Evolutionary conservation across 2,888 invertebrate species (phyloP).

Genomic region (Lapara coniferarum): DNA sequence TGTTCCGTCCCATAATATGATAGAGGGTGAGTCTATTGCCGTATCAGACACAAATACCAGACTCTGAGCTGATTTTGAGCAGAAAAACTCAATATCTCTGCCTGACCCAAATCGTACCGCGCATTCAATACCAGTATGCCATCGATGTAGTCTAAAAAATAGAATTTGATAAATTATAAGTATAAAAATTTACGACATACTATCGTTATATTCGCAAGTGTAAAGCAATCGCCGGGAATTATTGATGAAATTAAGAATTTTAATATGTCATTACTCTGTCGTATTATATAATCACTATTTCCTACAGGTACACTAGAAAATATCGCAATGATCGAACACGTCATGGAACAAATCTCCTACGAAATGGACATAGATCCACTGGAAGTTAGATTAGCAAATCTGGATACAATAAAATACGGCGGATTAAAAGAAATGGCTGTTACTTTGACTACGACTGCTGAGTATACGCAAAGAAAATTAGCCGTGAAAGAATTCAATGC

Average conservation of each 20-base stretch:
- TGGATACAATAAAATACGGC: constrained; percentile 49
- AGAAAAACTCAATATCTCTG: too few relatives aligned
- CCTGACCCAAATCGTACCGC: too few relatives aligned
- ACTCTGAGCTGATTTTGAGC: too few relatives aligned
- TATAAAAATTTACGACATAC: too few relatives aligned
- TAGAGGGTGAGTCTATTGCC: too few relatives aligned
- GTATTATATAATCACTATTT: background rate
- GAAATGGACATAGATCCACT: constrained; percentile 80
- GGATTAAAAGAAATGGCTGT: constrained; percentile 73
- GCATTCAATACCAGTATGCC: too few relatives aligned
- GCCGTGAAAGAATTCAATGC: constrained; percentile 81
- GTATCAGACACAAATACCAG: too few relatives aligned
- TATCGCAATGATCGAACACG: constrained; percentile 79
- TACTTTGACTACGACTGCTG: constrained; percentile 76
- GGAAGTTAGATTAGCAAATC: constrained; percentile 80
- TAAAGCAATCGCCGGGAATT: background rate
- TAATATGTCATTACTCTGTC: background rate
- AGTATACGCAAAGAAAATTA: constrained; percentile 75
- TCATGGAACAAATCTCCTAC: constrained; percentile 86
- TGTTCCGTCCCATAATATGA: too few relatives aligned
- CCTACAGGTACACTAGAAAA: constrained; percentile 77
- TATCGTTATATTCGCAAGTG: background rate
- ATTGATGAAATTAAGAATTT: background rate
- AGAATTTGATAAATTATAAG: too few relatives aligned
- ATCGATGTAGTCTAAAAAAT: too few relatives aligned